Percentiles rank a stretch among this genome's conserved stretches.
phyloP scores from a whole-genome alignment of 2,888 invertebrate species.

The Coenonympha glycerion region DNA sequence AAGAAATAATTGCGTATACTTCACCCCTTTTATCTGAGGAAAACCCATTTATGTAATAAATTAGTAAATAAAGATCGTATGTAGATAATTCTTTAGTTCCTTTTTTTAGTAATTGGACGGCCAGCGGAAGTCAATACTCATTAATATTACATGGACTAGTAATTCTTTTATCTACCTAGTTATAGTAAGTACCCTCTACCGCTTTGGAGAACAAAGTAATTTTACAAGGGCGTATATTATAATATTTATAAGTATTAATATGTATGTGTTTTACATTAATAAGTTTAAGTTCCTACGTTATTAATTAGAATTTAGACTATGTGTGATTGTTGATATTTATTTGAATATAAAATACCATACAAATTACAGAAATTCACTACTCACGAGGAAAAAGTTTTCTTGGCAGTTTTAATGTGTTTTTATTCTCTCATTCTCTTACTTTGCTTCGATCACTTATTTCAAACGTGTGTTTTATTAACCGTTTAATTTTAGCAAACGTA shows the following conservation, averaged over 20 bases:
- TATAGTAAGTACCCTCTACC: conserved; percentile 76
- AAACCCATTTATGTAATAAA: not conserved
- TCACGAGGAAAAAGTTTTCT: no score
- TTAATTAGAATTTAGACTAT: conserved; percentile 38
- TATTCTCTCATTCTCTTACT: no score
- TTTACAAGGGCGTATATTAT: conserved; percentile 53
- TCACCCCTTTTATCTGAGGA: no score
- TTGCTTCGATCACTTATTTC: no score
- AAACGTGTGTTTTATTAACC: no score
- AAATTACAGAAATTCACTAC: no score
- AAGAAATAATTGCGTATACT: no score
- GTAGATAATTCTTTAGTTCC: not conserved
- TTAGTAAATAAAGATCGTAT: not conserved
- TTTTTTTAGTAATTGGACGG: conserved; percentile 32
- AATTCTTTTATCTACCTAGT: conserved; percentile 75
- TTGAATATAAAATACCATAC: conserved; percentile 2
- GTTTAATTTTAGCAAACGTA: no score
- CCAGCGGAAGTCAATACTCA: conserved; percentile 63
- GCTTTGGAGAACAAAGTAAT: conserved; percentile 67
- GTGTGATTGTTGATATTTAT: conserved; percentile 4
- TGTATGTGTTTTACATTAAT: conserved; percentile 42
- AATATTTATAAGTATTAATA: conserved; percentile 1
- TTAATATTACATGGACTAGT: conserved; percentile 74
- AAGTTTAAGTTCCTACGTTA: conserved; percentile 52
- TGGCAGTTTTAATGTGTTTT: no score